These are phyloP conservation scores for Zosterops japonicus DNA, from an alignment of 2,113 vertebrate species.

Conservation along the genomic window DNA sequence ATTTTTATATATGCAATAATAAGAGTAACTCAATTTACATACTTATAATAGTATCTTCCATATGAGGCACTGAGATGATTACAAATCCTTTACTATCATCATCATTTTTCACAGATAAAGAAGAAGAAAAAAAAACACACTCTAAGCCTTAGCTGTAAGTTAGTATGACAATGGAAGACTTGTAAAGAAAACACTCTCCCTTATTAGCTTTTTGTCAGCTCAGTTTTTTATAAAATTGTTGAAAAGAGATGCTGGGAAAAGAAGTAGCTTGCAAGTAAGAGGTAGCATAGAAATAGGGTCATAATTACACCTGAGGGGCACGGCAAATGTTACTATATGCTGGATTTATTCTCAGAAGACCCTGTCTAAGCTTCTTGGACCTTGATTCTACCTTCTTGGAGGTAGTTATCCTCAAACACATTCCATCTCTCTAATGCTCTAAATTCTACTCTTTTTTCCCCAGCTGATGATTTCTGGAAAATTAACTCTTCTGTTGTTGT, in stretches of 20 bases:
- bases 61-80: background rate
- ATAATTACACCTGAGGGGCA: background rate
- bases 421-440: background rate
- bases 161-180: background rate
- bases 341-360: background rate
- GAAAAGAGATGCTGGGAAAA: background rate
- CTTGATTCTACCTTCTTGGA: background rate
- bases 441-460: background rate
- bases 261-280: background rate
- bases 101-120: background rate
- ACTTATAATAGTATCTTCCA: background rate
- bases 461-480: background rate
- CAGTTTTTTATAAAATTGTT: background rate
- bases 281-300: accelerated
- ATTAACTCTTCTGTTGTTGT: background rate
- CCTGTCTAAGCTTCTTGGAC: background rate
- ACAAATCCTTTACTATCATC: background rate
- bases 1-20: background rate
- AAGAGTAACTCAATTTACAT: background rate
- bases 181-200: background rate
- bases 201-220: background rate
- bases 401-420: background rate
- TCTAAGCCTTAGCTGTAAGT: background rate
- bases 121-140: background rate
- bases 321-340: background rate